phyloP scores from a whole-genome alignment of 1,140 invertebrate genomes.

The Bursaphelenchus mucronatus region DNA sequence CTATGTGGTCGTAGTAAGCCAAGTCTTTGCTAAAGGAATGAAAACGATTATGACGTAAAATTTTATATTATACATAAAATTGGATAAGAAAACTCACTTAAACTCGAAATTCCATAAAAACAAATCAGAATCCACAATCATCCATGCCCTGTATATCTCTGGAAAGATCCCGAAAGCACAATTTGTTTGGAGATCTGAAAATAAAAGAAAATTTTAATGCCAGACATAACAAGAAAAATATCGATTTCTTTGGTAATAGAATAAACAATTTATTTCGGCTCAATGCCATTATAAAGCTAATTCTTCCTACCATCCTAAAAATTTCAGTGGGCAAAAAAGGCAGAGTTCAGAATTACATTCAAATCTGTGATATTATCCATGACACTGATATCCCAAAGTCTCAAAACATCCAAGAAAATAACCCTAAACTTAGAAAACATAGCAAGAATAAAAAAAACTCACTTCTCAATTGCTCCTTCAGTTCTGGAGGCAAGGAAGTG shows the following conservation, averaged over 20 bases:
- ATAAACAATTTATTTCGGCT: neutral
- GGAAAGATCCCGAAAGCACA: slow-evolving; percentile 93
- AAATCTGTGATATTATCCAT: too few relatives aligned
- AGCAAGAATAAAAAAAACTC: slow-evolving; percentile 15
- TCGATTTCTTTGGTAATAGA: neutral
- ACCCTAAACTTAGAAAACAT: neutral
- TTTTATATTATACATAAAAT: slow-evolving; percentile 1
- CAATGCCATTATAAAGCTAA: too few relatives aligned
- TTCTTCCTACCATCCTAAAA: too few relatives aligned
- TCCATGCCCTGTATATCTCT: slow-evolving; percentile 88
- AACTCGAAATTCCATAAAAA: slow-evolving; percentile 92
- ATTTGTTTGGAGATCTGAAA: slow-evolving; percentile 80
- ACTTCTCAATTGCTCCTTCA: slow-evolving; percentile 48
- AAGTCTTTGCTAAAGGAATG: slow-evolving; percentile 56
- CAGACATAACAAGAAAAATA: slow-evolving; percentile 1
- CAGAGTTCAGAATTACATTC: too few relatives aligned
- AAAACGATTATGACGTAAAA: neutral
- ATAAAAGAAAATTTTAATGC: slow-evolving; percentile 6
- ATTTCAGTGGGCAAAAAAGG: too few relatives aligned
- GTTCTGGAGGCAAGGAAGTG: slow-evolving; percentile 45
- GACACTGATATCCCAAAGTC: too few relatives aligned
- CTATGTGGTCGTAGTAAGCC: slow-evolving; percentile 61
- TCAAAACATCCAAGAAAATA: too few relatives aligned
- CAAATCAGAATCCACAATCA: slow-evolving; percentile 94
- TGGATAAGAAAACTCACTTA: slow-evolving; percentile 65